Evolutionary conservation across 2,797 vertebrate species (phyloP), one percentile per base, ranked within the genome.

Genomic region (Cyclura pinguis): DNA sequence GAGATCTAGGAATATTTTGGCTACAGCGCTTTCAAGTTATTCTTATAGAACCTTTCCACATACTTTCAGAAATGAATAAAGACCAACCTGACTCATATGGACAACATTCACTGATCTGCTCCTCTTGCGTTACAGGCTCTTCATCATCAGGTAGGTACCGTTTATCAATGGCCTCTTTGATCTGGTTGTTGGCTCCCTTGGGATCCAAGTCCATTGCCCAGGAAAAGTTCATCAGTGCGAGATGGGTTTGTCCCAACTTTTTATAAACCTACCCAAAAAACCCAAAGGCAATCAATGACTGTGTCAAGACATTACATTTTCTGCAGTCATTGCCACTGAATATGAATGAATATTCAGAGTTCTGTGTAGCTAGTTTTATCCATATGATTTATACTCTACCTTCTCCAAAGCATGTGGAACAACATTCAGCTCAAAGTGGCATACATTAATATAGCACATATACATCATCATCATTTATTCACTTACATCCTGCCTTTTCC

Each of bases 201-300:
- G 99, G 99, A 93, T 99, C 99, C 95, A 99, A 97, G 93, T 99
- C 99, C 99, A 99, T 99, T 0, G 99, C 99, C 99, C 99, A 99
- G 35, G 98, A 99, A 97, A 99, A 99, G 97, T 99, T 99, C 99
- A 99, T 99, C 64, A 99, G 97, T 86, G 99, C 99, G 95, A 99
- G 95, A 91, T 99, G 99, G 20, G 99, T 99, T 91, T 99, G 99
- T 81, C 99, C 99, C 95, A 99, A 97, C 93, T 99, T 99, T 97
- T 99, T 99, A 97, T 99, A 99, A 93, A 99, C 99, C 99, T 99
- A 92, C 35, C 89, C 6, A 77, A n/a, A 76, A 50, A 10, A 6
- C 62, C n/a, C 50, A 57, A 9, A 50, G 42, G 3, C 74, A 59
- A 62, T 47, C 38, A 42, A n/a, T 4, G 64, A 72, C 24, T 7